Base-by-base conservation (phyloP, 2,113 vertebrate species). In the Triplophysa dalaica region DNA sequence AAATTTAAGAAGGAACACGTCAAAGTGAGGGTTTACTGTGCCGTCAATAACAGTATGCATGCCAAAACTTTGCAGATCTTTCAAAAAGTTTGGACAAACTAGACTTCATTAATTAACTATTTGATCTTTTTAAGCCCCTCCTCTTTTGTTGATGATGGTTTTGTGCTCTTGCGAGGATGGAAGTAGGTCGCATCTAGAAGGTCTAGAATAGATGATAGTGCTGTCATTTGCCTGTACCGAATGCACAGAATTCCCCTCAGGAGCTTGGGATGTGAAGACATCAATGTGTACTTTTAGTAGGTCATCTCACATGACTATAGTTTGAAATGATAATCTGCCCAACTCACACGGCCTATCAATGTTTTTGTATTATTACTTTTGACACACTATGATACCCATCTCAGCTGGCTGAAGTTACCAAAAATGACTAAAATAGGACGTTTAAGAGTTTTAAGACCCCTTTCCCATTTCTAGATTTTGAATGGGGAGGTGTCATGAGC, bases 241-340 rank as follows among this genome's bases (percentile, higher is more conserved):
- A 41, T 64, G 58, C 21, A 22, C 50, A 22, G 19, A 8, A 61
- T 6, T 62, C 41, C 65, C 56, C 56, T 70, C 12, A 62, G 56
- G 41, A 63, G 2, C 24, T 48, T 33, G 33, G 0, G 33, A 33
- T 41, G 52, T 69, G 22, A 9, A 8, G 63, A 64, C 45, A 9
- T 29, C 41, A 60, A 58, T 58, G 65, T 33, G 6, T 26, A 50
- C 24, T 9, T n/a, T 50, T 38, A 29, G 45, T 38, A 24, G 24
- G 70, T 77, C 70, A 79, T 63, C 68, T 33, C 26, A 26, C 52
- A 73, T 68, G 22, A 68, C 26, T 61, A 8, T 17, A 24, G n/a
- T 43, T 52, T 65, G 16, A 19, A n/a, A 52, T 52, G 61, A 58
- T 22, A 60, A 19, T 33, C 33, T 33, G 33, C 4, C 33, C 33